phyloP scores from a whole-genome alignment of 2,888 invertebrate genomes.

The Metallyticus violacea region DNA sequence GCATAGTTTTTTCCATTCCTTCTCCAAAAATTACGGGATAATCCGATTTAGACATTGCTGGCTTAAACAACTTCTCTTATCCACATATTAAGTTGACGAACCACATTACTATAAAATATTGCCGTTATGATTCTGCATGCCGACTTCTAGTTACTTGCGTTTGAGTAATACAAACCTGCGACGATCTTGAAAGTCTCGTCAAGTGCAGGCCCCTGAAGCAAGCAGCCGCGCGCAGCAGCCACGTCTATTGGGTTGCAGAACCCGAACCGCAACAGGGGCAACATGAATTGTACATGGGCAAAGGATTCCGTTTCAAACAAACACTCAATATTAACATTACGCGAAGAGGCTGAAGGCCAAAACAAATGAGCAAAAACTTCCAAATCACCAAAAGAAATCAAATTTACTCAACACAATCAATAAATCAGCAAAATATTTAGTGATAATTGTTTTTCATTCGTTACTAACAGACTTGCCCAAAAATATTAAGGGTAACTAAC shows the following conservation, averaged over 20 bases:
- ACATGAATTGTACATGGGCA: slow-evolving; percentile 12
- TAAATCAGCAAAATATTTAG: neutral
- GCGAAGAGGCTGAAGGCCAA: neutral
- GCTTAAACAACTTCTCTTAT: no score
- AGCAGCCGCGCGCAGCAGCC: slow-evolving; percentile 22
- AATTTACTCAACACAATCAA: neutral
- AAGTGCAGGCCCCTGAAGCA: neutral
- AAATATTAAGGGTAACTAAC: slow-evolving; percentile 10
- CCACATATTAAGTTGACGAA: no score
- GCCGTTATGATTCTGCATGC: neutral
- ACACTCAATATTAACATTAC: slow-evolving; percentile 6
- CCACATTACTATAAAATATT: no score
- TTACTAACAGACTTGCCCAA: neutral
- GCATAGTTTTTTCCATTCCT: no score
- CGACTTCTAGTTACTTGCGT: neutral
- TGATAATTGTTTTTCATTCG: neutral
- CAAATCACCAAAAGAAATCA: neutral
- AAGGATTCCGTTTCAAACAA: slow-evolving; percentile 3
- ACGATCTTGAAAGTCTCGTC: neutral
- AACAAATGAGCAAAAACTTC: neutral
- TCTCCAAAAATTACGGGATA: no score
- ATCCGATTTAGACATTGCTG: no score
- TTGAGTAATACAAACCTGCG: slow-evolving; percentile 22
- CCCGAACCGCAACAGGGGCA: slow-evolving; percentile 11
- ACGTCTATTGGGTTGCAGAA: slow-evolving; percentile 21